These are phyloP conservation scores for Pocillopora damicornis DNA, from an alignment of 64 coral and sea anemone species.

Conservation along the genomic window DNA sequence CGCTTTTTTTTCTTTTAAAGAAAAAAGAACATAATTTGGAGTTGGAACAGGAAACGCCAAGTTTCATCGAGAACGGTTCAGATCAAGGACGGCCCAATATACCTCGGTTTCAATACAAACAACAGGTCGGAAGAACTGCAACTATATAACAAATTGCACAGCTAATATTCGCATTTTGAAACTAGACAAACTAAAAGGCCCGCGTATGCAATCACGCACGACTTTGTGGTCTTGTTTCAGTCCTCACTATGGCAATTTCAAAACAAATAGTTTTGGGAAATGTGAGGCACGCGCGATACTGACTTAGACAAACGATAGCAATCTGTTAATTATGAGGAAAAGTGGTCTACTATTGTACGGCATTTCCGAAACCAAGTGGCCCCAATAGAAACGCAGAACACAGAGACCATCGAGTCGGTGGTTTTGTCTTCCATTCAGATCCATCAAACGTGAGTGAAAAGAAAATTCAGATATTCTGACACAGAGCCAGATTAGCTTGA, in stretches of 20 bases:
- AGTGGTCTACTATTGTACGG: neutral
- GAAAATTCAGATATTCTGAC: no score
- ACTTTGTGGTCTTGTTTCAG: neutral
- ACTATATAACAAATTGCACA: constrained; percentile 34
- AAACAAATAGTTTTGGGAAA: constrained; percentile 25
- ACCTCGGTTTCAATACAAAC: neutral
- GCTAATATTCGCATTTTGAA: constrained; percentile 10
- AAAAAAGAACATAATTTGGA: neutral
- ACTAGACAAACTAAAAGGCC: neutral
- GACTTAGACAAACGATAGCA: neutral
- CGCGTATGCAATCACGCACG: neutral
- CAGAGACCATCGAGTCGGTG: neutral
- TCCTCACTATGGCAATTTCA: constrained; percentile 36
- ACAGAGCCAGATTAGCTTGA: no score
- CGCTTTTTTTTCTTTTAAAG: no score
- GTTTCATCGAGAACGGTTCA: neutral
- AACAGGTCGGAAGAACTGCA: neutral
- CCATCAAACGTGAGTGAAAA: no score
- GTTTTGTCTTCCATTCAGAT: neutral
- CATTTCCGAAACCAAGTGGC: neutral
- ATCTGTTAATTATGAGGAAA: no score
- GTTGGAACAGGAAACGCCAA: neutral
- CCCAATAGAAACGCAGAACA: neutral
- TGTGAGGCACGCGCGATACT: neutral
- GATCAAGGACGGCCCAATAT: neutral